A percentile compares a stretch with the other conserved stretches of the same genome.
These are phyloP conservation scores for Lagria hirta DNA, from an alignment of 2,888 invertebrate genomes.

Conservation along the genomic window DNA sequence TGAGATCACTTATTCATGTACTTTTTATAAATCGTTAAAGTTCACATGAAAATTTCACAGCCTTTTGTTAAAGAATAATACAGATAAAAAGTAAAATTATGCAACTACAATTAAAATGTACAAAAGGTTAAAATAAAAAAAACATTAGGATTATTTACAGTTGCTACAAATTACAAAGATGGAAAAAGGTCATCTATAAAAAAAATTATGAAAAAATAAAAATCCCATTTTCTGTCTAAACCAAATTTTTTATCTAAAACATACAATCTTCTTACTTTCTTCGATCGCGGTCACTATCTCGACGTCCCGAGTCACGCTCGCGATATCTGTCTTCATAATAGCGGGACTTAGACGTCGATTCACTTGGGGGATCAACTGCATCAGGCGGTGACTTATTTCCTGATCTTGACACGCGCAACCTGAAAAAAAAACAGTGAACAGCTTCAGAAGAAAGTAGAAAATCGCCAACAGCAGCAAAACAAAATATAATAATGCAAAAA, in stretches of 20 bases:
- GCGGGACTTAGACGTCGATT: constrained; percentile 57
- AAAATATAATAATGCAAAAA: too few relatives aligned
- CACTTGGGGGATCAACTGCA: constrained; percentile 50
- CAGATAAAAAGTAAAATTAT: too few relatives aligned
- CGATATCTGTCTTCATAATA: constrained; percentile 88
- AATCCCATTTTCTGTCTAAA: constrained; percentile 35
- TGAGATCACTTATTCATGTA: too few relatives aligned
- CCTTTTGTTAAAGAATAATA: too few relatives aligned
- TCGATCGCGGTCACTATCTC: constrained; percentile 66
- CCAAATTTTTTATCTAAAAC: constrained; percentile 39
- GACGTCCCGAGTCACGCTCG: constrained; percentile 57
- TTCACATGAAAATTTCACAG: too few relatives aligned
- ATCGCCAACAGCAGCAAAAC: too few relatives aligned
- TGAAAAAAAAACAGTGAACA: constrained; percentile 13
- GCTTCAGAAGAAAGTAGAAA: too few relatives aligned
- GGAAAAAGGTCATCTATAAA: constrained; percentile 15
- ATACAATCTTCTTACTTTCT: constrained; percentile 53
- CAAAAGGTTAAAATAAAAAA: constrained; percentile 19
- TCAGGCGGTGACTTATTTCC: constrained; percentile 66
- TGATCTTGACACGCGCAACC: constrained; percentile 50
- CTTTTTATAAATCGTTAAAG: too few relatives aligned
- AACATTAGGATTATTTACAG: constrained; percentile 12
- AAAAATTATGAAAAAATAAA: constrained; percentile 36
- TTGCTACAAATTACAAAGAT: constrained; percentile 18
- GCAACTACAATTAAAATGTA: too few relatives aligned